phyloP scores from a whole-genome alignment of 2,888 invertebrate species.

The Eupithecia subfuscata region DNA sequence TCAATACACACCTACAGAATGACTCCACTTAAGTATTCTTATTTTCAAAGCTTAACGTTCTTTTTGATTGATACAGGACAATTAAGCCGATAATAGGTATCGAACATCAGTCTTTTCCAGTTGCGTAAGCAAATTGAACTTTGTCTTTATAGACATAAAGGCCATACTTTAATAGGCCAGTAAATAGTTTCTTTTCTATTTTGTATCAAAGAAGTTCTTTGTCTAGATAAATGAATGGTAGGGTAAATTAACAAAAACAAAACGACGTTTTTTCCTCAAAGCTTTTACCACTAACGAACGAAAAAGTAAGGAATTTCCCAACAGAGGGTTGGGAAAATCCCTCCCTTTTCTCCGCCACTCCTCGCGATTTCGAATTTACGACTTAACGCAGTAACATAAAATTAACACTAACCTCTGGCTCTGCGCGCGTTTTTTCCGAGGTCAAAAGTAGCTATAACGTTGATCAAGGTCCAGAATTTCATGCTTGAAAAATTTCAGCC shows the following conservation, averaged over 20 bases:
- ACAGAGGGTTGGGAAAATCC: background rate
- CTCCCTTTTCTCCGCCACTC: background rate
- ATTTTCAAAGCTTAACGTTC: background rate
- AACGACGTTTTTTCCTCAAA: background rate
- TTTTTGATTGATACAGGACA: conserved; percentile 4
- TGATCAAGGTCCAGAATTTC: no score
- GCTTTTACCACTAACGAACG: background rate
- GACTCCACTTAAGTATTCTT: no score
- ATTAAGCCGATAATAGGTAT: background rate
- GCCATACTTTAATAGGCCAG: background rate
- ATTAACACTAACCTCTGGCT: background rate
- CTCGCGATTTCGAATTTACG: no score
- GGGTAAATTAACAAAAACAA: background rate
- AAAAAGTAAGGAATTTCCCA: no score
- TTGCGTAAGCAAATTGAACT: background rate
- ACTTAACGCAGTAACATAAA: background rate
- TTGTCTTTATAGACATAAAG: background rate
- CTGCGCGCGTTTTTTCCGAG: no score
- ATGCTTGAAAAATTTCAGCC: no score
- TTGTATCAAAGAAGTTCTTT: conserved; percentile 1
- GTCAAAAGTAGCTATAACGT: no score
- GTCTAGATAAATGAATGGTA: background rate
- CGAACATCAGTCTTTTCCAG: background rate
- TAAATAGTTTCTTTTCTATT: background rate
- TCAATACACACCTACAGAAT: no score